Percentiles rank a stretch among this genome's conserved stretches.
Evolutionary conservation across 1,140 invertebrate species (phyloP).

Genomic region (Caerostris darwini): DNA sequence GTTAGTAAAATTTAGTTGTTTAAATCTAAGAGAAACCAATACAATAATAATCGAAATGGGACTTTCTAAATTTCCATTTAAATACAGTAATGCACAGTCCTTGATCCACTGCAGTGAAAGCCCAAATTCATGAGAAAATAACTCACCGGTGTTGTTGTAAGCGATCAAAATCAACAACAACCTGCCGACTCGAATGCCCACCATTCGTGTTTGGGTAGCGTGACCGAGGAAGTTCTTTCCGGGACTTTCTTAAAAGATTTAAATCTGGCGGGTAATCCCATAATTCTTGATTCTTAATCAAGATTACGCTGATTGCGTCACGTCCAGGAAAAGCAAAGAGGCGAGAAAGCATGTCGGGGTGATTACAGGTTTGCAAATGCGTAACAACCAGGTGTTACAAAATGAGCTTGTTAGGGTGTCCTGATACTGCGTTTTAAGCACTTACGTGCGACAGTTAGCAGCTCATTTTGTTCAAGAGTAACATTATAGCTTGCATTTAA

Average conservation of each 20-base stretch:
- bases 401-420: no score
- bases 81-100: not conserved
- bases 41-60: no score
- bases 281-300: slow-evolving; percentile 25
- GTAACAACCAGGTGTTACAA: not conserved
- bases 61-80: no score
- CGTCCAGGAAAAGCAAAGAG: slow-evolving; percentile 6
- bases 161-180: not conserved
- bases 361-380: not conserved
- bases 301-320: slow-evolving; percentile 26
- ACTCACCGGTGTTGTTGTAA: not conserved
- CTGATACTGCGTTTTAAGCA: no score
- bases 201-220: not conserved
- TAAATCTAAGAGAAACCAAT: no score
- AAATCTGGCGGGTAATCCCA: slow-evolving; percentile 4
- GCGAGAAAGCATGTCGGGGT: slow-evolving; percentile 8
- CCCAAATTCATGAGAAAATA: not conserved
- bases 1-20: no score
- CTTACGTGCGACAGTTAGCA: no score
- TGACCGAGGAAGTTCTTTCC: not conserved
- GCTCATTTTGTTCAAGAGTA: no score
- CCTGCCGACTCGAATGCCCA: not conserved
- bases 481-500: no score
- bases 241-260: not conserved
- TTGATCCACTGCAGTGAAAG: not conserved